Conservation (phyloP, 2,113 vertebrate genomes). For the Rhinolophus ferrumequinum region DNA sequence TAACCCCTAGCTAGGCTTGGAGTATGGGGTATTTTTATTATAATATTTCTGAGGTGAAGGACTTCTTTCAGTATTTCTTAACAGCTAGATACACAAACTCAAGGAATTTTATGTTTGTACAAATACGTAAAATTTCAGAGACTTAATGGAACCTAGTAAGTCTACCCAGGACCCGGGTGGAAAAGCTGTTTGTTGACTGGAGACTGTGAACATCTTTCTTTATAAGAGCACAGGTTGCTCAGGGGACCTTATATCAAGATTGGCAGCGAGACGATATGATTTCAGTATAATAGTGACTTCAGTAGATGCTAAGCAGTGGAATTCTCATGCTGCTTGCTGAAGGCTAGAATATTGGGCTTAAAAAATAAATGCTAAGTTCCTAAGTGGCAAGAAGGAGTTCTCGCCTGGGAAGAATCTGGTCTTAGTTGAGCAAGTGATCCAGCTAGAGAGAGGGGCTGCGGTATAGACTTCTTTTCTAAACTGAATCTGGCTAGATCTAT, state of each 20-base stretch:
- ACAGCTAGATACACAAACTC: background rate
- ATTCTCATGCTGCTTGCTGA: background rate
- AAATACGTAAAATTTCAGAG: background rate
- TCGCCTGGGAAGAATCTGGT: background rate
- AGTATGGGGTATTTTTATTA: background rate
- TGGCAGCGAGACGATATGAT: background rate
- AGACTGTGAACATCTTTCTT: background rate
- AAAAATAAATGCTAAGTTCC: background rate
- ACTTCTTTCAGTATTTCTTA: background rate
- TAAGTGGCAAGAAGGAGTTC: background rate
- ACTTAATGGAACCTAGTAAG: background rate
- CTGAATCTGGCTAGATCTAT: background rate
- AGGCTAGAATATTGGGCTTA: background rate
- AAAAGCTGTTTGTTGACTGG: background rate
- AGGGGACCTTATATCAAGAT: background rate
- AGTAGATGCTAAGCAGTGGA: background rate
- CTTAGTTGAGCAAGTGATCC: background rate
- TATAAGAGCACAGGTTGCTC: background rate
- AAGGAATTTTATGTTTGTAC: background rate
- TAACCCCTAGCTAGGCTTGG: background rate
- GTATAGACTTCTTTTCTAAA: background rate
- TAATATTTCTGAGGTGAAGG: background rate
- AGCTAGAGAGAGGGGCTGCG: background rate
- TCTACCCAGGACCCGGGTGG: background rate
- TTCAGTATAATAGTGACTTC: rapidly evolving